Base-by-base conservation (phyloP, 2,797 vertebrate genomes). In the Muscicapa comitata region DNA sequence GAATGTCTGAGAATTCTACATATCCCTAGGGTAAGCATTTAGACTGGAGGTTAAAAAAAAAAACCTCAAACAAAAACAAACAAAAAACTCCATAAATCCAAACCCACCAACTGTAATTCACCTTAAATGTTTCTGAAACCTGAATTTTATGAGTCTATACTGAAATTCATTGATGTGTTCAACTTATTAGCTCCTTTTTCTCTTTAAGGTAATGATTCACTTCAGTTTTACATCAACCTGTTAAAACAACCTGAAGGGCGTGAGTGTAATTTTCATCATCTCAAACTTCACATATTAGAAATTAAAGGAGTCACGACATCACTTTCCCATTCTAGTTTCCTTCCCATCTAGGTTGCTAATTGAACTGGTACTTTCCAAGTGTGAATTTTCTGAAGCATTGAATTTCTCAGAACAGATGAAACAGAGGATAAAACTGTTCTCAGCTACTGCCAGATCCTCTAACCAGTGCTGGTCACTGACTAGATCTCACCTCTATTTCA, bases 401-500 rank as follows among this genome's bases (percentile, higher is more conserved):
- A 43, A 86, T 93, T 93, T 90, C 48, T 82, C 33, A 47, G 57
- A 68, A 45, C 1, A 24, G n/a, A 79, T 33, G 11, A 65, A 87
- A 54, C 25, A 28, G 42, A 71, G 33, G 42, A 9, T 47, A 59
- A 48, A 81, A 67, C 16, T 81, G 40, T 51, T 78, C 26, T 67
- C 37, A 63, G 43, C 59, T 66, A 23, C 86, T 79, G 77, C 45
- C 83, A 65, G 76, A 58, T 92, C 42, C 53, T 73, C 37, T 42
- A 59, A 48, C 33, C n/a, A 84, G 20, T 14, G 29, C 67, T 73
- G 53, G 77, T 45, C 67, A 63, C 86, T 54, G 48, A 73, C 37
- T n/a, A 29, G 23, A 62, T 84, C 63, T 92, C 71, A 70, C 48
- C 48, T 76, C 71, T 66, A 33, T 81, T 54, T 91, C 85, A 73